Evolutionary conservation across 1,140 invertebrate genomes (phyloP).

Genomic region (Cryptotermes secundus): DNA sequence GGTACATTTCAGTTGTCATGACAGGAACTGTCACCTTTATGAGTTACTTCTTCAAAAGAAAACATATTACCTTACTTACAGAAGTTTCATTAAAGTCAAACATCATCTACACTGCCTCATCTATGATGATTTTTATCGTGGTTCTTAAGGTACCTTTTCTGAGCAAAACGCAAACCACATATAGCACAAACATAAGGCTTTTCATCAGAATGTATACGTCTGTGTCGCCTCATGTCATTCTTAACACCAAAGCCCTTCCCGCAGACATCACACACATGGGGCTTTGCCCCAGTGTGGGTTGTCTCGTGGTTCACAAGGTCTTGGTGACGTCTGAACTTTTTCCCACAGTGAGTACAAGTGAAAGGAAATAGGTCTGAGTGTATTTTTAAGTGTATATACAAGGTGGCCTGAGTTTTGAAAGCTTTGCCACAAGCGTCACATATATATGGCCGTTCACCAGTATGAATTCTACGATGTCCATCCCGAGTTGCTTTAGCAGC

Average conservation of each 20-base stretch:
- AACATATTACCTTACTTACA: not conserved
- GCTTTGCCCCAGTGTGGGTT: conserved; percentile 51
- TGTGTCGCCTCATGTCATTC: conserved; percentile 53
- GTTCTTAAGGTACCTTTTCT: conserved; percentile 16
- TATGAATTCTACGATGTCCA: conserved; percentile 46
- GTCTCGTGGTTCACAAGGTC: conserved; percentile 38
- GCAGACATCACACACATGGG: conserved; percentile 53
- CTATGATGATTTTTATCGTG: conserved; percentile 23
- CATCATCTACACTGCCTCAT: not conserved
- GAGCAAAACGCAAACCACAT: conserved; percentile 26
- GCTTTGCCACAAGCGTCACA: conserved; percentile 54
- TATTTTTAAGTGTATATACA: conserved; percentile 25
- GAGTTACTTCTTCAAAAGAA: too few species aligned
- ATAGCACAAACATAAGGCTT: conserved; percentile 47
- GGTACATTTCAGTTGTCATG: too few species aligned
- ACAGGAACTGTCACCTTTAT: too few species aligned
- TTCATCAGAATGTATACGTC: conserved; percentile 52
- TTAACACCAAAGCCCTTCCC: conserved; percentile 55
- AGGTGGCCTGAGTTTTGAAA: conserved; percentile 22
- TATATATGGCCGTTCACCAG: conserved; percentile 60
- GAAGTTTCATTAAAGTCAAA: not conserved
- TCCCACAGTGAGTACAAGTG: conserved; percentile 52
- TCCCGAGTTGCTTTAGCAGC: conserved; percentile 42
- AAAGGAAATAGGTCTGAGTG: conserved; percentile 39
- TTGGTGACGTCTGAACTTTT: conserved; percentile 50